A percentile compares a stretch with the other conserved stretches of the same genome.
Conservation (phyloP, 1,140 invertebrate genomes). For the Diprion similis region DNA sequence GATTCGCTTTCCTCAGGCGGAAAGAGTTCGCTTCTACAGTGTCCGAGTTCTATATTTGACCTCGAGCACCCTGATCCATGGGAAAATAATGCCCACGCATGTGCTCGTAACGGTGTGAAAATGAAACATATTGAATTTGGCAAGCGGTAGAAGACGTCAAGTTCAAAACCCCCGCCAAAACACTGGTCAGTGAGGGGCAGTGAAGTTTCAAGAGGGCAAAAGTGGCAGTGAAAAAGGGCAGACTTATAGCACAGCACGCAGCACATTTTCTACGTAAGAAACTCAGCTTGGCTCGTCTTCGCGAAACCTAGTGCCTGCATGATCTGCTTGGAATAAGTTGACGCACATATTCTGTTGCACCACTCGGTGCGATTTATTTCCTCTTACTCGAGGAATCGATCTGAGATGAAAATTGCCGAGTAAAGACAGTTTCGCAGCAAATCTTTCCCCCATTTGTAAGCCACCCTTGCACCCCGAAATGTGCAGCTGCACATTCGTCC, state of each 20-base stretch:
- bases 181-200: no score
- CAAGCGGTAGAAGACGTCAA: no score
- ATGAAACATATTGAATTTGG: no score
- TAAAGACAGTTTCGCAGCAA: not conserved
- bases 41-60: no score
- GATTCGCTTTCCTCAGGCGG: no score
- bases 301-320: not conserved
- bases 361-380: not conserved
- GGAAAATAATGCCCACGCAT: no score
- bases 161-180: no score
- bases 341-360: not conserved
- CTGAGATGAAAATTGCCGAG: not conserved
- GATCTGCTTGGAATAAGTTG: not conserved
- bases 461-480: not conserved
- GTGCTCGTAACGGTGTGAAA: no score
- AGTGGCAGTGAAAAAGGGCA: not conserved
- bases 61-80: no score
- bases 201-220: not conserved
- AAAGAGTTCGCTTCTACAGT: no score
- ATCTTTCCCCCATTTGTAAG: not conserved
- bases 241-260: not conserved
- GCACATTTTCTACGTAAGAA: not conserved
- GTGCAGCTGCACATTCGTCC: not conserved
- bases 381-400: not conserved
- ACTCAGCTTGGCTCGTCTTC: not conserved